Evolutionary conservation across 2,113 vertebrate genomes (phyloP).

Genomic region (Alethe diademata): DNA sequence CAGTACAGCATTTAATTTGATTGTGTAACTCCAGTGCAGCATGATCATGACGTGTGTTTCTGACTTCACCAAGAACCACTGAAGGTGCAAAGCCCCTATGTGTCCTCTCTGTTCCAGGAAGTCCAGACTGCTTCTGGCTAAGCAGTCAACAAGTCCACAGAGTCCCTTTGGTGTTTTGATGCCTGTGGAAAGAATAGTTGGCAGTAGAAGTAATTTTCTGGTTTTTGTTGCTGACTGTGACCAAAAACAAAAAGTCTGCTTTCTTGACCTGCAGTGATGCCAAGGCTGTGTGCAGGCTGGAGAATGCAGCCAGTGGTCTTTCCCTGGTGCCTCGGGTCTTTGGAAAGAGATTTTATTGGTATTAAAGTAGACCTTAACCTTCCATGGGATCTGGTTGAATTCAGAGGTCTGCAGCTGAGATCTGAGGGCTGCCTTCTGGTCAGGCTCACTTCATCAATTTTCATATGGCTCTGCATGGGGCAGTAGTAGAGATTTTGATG

Average conservation of each 20-base stretch:
- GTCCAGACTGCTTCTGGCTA: neutral
- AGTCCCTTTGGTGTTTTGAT: neutral
- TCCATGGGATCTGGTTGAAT: neutral
- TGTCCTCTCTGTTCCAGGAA: neutral
- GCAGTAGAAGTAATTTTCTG: neutral
- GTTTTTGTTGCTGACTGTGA: neutral
- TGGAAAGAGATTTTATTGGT: neutral
- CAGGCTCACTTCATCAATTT: neutral
- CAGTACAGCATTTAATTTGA: neutral
- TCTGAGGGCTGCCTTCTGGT: neutral
- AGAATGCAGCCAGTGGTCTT: neutral
- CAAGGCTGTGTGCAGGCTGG: neutral
- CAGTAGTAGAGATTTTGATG: neutral
- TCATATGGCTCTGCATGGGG: neutral
- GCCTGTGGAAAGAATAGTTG: neutral
- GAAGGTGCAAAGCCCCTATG: neutral
- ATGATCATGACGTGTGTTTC: neutral
- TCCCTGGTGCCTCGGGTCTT: neutral
- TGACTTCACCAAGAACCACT: neutral
- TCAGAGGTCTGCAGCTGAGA: neutral
- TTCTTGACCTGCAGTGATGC: neutral
- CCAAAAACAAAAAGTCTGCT: neutral
- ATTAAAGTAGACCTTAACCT: neutral
- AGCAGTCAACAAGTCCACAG: neutral
- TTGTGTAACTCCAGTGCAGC: neutral